phyloP scores from a whole-genome alignment of 2,888 invertebrate species.

The Chamaedrilus cognettii region DNA sequence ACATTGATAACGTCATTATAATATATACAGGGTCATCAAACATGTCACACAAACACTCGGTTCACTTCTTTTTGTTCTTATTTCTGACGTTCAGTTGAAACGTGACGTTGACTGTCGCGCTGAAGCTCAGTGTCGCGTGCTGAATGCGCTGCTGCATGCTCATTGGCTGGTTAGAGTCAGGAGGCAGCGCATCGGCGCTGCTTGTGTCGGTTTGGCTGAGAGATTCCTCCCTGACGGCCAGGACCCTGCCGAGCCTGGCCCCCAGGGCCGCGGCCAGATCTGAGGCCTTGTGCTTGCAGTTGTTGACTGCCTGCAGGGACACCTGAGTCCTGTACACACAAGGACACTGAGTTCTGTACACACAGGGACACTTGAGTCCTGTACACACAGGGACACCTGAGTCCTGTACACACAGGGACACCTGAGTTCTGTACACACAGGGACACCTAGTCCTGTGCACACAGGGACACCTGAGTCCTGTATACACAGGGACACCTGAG shows the following conservation, averaged over 20 bases:
- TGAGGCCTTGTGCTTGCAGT: slow-evolving; percentile 52
- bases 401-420: too few relatives aligned
- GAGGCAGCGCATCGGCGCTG: slow-evolving; percentile 29
- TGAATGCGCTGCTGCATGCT: slow-evolving; percentile 47
- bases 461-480: too few relatives aligned
- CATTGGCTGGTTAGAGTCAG: slow-evolving; percentile 40
- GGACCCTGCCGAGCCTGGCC: slow-evolving; percentile 46
- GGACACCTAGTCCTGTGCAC: too few relatives aligned
- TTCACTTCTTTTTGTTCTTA: slow-evolving; percentile 36
- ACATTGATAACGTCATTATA: too few relatives aligned
- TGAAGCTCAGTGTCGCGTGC: slow-evolving; percentile 46
- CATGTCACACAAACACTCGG: slow-evolving; percentile 6
- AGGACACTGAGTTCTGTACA: too few relatives aligned
- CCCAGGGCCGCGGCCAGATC: slow-evolving; percentile 52
- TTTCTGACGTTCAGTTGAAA: slow-evolving; percentile 51
- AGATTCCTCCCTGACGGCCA: slow-evolving; percentile 48
- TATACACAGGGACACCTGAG: too few relatives aligned
- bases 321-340: too few relatives aligned
- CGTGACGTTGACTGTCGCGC: slow-evolving; percentile 46
- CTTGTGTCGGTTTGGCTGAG: slow-evolving; percentile 48
- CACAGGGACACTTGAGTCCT: too few relatives aligned
- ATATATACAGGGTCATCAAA: too few relatives aligned
- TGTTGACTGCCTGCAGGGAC: slow-evolving; percentile 50
- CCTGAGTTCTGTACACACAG: too few relatives aligned
- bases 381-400: too few relatives aligned